A percentile compares a stretch with the other conserved stretches of the same genome.
Conservation (phyloP, 2,888 invertebrate species). For the Oscheius myriophilus region DNA sequence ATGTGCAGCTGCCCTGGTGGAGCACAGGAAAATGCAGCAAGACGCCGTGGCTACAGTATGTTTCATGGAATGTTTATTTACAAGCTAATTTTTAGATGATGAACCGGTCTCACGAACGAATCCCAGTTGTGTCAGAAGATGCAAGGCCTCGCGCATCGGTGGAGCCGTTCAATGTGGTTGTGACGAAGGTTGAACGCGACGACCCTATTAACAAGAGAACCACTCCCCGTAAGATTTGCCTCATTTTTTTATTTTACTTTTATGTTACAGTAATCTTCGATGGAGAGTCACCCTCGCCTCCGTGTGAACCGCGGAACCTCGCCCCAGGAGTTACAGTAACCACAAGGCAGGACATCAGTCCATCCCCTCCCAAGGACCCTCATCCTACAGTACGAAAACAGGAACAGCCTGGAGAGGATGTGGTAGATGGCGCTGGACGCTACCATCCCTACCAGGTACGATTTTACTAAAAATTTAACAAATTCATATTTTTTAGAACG, state of each 20-base stretch:
- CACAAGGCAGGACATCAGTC: conserved; percentile 35
- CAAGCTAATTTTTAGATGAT: conserved; percentile 1
- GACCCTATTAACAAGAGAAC: conserved; percentile 9
- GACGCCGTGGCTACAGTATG: conserved; percentile 30
- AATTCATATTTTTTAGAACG: conserved; percentile 28
- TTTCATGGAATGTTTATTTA: not conserved
- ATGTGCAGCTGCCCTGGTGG: conserved; percentile 83
- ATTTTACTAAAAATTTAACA: not conserved
- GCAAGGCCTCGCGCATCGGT: conserved; percentile 66
- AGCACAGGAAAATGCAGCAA: conserved; percentile 57
- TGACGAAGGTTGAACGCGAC: conserved; percentile 13
- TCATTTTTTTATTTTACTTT: not conserved
- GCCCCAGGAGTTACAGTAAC: conserved; percentile 4
- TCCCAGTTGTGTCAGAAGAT: conserved; percentile 31
- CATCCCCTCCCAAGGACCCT: conserved; percentile 49
- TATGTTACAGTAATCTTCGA: conserved; percentile 4
- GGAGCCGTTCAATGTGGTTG: conserved; percentile 65
- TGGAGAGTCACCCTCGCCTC: conserved; percentile 16
- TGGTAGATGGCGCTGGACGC: not conserved
- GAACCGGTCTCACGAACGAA: conserved; percentile 26
- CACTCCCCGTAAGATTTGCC: not conserved
- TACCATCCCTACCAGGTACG: conserved; percentile 7
- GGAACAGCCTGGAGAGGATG: not conserved
- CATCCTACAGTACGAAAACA: conserved; percentile 36
- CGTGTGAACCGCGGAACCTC: conserved; percentile 9